Evolutionary conservation across 2,113 vertebrate genomes (phyloP).

Genomic region (Grammomys surdaster): DNA sequence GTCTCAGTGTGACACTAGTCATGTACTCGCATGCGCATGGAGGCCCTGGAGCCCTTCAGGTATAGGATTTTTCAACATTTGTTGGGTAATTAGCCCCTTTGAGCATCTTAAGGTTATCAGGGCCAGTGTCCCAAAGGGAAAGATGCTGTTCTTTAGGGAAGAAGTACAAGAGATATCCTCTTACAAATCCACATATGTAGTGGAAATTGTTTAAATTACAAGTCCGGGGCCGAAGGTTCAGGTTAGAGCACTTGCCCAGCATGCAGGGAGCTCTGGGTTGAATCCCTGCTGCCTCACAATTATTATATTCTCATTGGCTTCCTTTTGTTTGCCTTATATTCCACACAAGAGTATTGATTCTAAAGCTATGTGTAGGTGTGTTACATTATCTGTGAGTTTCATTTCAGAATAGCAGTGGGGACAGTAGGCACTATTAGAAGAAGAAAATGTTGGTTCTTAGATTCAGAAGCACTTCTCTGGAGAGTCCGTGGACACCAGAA

Average conservation of each 20-base stretch:
- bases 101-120: constrained; percentile 15
- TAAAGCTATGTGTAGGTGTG: neutral
- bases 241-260: neutral
- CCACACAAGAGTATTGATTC: neutral
- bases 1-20: neutral
- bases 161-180: neutral
- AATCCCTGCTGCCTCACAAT: neutral
- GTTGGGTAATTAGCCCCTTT: neutral
- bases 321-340: neutral
- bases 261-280: neutral
- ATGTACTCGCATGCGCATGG: neutral
- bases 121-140: neutral
- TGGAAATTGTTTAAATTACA: neutral
- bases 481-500: neutral
- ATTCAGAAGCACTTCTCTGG: neutral
- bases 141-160: neutral
- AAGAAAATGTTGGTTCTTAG: neutral
- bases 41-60: neutral
- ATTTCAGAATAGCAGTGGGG: constrained; percentile 27
- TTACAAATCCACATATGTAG: neutral
- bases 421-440: neutral
- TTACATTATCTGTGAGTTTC: constrained; percentile 25
- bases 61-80: neutral
- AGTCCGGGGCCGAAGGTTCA: too few relatives aligned
- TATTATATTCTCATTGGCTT: neutral